phyloP scores from a whole-genome alignment of 2,888 invertebrate species.

The Monoplex corrugatus region DNA sequence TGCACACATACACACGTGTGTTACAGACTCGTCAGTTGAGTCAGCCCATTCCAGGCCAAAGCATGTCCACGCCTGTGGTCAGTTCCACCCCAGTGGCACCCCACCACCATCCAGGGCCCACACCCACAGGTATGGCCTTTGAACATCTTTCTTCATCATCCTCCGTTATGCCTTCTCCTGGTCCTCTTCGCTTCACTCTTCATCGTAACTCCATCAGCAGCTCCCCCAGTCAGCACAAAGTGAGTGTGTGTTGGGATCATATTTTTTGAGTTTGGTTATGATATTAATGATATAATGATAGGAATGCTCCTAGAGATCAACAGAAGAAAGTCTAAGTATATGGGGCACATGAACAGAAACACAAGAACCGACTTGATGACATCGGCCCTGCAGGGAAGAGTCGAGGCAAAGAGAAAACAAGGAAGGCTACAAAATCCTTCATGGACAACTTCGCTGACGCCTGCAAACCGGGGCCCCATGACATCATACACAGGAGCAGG shows the following conservation, averaged over 20 bases:
- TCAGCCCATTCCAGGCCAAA: constrained; percentile 54
- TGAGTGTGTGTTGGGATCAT: constrained; percentile 1
- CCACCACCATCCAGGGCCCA: background rate
- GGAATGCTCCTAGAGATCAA: no score
- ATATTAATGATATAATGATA: no score
- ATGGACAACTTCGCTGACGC: no score
- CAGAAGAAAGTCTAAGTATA: no score
- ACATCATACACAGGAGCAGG: no score
- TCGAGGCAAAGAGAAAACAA: no score
- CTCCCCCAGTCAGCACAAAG: constrained; percentile 49
- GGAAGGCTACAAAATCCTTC: no score
- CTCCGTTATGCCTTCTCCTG: constrained; percentile 47
- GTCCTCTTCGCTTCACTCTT: constrained; percentile 49
- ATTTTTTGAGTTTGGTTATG: background rate
- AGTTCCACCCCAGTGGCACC: background rate
- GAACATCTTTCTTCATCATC: constrained; percentile 50
- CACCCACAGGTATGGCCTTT: background rate
- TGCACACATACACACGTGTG: background rate
- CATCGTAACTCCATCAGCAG: constrained; percentile 39
- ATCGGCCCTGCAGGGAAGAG: no score
- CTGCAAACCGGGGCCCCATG: no score
- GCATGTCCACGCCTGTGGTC: constrained; percentile 52
- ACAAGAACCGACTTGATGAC: no score
- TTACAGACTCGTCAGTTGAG: constrained; percentile 63
- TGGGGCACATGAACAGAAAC: no score